These are phyloP conservation scores for Vipera ursinii DNA, from an alignment of 2,797 vertebrate species.

Conservation along the genomic window DNA sequence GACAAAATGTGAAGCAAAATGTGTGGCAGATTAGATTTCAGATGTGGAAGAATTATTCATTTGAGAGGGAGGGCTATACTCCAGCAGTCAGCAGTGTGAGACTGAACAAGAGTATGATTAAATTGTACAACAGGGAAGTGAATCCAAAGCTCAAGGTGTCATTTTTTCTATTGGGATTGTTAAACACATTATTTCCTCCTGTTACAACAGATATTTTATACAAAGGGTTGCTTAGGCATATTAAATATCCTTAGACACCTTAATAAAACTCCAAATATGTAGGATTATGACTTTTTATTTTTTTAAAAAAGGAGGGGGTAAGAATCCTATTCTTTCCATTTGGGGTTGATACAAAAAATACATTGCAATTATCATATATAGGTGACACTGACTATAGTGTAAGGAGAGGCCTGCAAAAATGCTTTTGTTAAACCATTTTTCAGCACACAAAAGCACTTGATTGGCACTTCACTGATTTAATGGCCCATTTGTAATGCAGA, in stretches of 20 bases:
- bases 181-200: constrained; percentile 27
- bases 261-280: constrained; percentile 53
- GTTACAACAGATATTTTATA: constrained; percentile 39
- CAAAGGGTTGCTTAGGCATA: constrained; percentile 59
- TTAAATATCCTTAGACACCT: constrained; percentile 57
- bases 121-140: constrained; percentile 55
- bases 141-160: constrained; percentile 54
- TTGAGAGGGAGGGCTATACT: background rate
- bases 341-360: constrained; percentile 61
- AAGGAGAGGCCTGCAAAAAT: constrained; percentile 66
- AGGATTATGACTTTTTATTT: constrained; percentile 60
- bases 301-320: constrained; percentile 42
- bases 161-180: constrained; percentile 25
- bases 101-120: constrained; percentile 43
- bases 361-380: constrained; percentile 72
- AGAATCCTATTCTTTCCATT: constrained; percentile 50
- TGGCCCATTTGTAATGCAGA: constrained; percentile 73
- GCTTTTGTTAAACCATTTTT: constrained; percentile 72
- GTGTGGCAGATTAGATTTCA: background rate
- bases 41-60: background rate
- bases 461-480: constrained; percentile 73
- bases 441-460: constrained; percentile 71
- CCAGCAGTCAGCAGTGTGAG: constrained; percentile 15
- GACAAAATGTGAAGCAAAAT: background rate
- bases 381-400: constrained; percentile 63